A percentile compares a stretch with the other conserved stretches of the same genome.
Conservation (phyloP, 2,113 vertebrate genomes). For the Urocitellus parryii region DNA sequence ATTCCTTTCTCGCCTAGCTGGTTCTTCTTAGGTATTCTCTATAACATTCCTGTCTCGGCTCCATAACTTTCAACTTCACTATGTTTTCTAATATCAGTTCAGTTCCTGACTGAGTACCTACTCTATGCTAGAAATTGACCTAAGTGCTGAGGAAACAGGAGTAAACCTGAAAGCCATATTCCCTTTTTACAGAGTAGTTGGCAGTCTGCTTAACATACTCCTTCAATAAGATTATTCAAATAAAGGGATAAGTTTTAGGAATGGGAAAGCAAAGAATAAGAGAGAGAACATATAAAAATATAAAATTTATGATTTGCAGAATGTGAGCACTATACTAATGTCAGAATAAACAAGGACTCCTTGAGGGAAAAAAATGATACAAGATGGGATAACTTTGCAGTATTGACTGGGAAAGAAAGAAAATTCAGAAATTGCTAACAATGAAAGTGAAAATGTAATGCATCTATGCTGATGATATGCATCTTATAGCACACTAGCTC, state of each 20-base stretch:
- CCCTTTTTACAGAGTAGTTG: neutral
- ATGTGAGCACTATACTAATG: too few species aligned
- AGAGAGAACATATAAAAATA: neutral
- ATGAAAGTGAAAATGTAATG: neutral
- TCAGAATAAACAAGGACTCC: too few species aligned
- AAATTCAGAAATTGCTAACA: neutral
- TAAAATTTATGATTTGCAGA: too few species aligned
- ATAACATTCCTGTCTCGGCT: neutral
- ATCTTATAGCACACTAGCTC: neutral
- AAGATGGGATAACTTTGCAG: neutral
- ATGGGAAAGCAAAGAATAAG: neutral
- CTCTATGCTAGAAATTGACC: neutral
- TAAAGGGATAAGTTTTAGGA: neutral
- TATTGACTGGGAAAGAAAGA: neutral
- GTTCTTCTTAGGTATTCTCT: neutral
- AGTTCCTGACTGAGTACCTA: neutral
- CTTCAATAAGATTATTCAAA: neutral
- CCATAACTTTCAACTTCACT: neutral
- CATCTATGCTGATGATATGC: neutral
- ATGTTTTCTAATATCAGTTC: neutral
- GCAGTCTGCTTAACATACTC: neutral
- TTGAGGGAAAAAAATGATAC: neutral
- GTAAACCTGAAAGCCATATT: neutral
- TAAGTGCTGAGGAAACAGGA: neutral
- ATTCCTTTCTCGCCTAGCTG: neutral